phyloP scores from a whole-genome alignment of 2,888 invertebrate species.

The Alloscopus bannaensis region DNA sequence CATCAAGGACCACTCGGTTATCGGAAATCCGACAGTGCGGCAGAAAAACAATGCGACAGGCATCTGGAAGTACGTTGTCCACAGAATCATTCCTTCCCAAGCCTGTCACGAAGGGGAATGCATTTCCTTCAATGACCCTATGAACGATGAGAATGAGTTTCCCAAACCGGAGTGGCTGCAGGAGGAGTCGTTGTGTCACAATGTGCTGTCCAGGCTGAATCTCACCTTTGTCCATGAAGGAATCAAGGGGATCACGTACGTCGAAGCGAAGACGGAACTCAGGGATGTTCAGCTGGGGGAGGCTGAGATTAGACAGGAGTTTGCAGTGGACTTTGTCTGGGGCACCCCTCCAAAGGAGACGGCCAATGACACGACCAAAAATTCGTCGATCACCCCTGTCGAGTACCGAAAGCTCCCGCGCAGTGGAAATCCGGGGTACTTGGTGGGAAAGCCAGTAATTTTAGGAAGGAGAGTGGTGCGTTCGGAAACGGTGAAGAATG shows the following conservation, averaged over 20 bases:
- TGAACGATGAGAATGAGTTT: slow-evolving; percentile 16
- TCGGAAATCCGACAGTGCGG: slow-evolving; percentile 47
- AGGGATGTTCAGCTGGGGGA: slow-evolving; percentile 74
- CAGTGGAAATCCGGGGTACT: slow-evolving; percentile 89
- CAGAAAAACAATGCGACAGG: slow-evolving; percentile 1
- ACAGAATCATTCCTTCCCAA: background rate
- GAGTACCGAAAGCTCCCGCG: slow-evolving; percentile 74
- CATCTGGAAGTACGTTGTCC: background rate
- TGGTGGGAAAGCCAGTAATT: slow-evolving; percentile 81
- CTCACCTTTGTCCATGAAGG: slow-evolving; percentile 77
- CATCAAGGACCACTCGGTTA: slow-evolving; percentile 44
- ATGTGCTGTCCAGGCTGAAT: slow-evolving; percentile 75
- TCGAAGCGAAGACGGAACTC: slow-evolving; percentile 76
- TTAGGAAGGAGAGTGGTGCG: slow-evolving; percentile 75
- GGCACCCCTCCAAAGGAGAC: background rate
- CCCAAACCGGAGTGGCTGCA: background rate
- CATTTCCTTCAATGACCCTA: background rate
- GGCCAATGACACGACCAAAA: background rate
- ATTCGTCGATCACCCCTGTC: background rate
- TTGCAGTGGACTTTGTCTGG: slow-evolving; percentile 65
- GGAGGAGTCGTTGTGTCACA: background rate
- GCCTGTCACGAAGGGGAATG: background rate
- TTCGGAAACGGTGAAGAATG: slow-evolving; percentile 17
- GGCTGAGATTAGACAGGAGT: slow-evolving; percentile 60
- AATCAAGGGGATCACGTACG: slow-evolving; percentile 76